phyloP scores from a whole-genome alignment of 2,888 invertebrate genomes.

The Zeuzera pyrina region DNA sequence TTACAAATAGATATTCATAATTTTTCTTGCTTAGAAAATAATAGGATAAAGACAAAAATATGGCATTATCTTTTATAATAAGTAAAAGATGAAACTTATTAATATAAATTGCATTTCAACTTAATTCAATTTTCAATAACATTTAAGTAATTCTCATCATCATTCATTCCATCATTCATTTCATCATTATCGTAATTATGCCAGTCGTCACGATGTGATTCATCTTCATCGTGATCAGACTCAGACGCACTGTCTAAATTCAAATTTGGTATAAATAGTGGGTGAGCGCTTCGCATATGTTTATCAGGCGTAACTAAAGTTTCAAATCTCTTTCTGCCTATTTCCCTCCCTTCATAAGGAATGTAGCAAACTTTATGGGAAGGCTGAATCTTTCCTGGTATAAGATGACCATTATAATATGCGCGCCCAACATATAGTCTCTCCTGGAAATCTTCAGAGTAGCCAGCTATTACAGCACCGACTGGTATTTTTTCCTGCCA shows the following conservation, averaged over 20 bases:
- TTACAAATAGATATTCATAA: no score
- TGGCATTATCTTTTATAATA: no score
- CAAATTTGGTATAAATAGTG: neutral
- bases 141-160: no score
- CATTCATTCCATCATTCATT: no score
- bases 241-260: neutral
- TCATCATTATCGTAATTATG: no score
- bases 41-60: no score
- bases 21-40: no score
- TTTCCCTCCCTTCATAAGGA: slow-evolving; percentile 42
- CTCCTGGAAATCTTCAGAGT: slow-evolving; percentile 44
- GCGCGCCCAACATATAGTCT: slow-evolving; percentile 76
- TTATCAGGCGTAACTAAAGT: slow-evolving; percentile 18
- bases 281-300: no score
- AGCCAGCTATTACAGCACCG: slow-evolving; percentile 74
- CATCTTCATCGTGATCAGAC: neutral
- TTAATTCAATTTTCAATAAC: no score
- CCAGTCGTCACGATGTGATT: neutral
- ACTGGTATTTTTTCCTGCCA: slow-evolving; percentile 72
- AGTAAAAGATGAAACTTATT: no score
- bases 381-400: slow-evolving; percentile 77
- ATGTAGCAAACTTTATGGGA: slow-evolving; percentile 80
- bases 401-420: slow-evolving; percentile 76
- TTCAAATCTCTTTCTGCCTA: slow-evolving; percentile 14
- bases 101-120: no score